Base-by-base conservation (phyloP, 1,140 invertebrate genomes). In the Heliothis subflexa region DNA sequence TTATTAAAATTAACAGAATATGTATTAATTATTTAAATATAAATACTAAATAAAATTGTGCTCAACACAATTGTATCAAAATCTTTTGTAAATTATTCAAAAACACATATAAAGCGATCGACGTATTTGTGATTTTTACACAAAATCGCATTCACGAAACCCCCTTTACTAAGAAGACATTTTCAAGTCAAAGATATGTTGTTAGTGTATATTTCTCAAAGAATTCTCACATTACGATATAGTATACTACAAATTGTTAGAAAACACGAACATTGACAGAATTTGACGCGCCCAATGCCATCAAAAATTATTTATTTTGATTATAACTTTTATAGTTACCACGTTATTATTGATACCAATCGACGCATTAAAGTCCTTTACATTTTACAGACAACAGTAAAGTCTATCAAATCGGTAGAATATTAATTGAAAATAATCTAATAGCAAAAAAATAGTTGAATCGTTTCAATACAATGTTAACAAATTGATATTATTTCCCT, bases 171-270 rank as follows among this genome's bases (percentile, higher is more conserved):
- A 50, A 40, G 47, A 77, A 68, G 40, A 77, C 14, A 45, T 77
- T 66, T 47, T 52, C 21, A 55, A 55, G 28, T 52, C 59, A 50
- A 33, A 77, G 74, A 77, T 77, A 77, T 77, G 74, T 77, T 47
- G 52, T 77, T 77, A 77, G 61, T 77, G 50, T 77, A 77, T 54
- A 66, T 55, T 77, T 68, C 62, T 66, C 50, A 55, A 77, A 77
- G 61, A 77, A 55, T 66, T 77, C 25, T 57, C 72, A 62, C 55
- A 73, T 73, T 75, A 49, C 47, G 62, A n/a, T 28, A 50, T 73
- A 71, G 47, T 71, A 68, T 71, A 73, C 71, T 73, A 73, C 54
- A 73, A 59, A 74, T 64, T 66, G 25, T 76, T 76, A 76, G 73
- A 66, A 52, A 74, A 74, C 14, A 73, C 70, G 52, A 73, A 50